These are phyloP conservation scores for Endotricha flammealis DNA, from an alignment of 2,888 invertebrate genomes.

Conservation along the genomic window DNA sequence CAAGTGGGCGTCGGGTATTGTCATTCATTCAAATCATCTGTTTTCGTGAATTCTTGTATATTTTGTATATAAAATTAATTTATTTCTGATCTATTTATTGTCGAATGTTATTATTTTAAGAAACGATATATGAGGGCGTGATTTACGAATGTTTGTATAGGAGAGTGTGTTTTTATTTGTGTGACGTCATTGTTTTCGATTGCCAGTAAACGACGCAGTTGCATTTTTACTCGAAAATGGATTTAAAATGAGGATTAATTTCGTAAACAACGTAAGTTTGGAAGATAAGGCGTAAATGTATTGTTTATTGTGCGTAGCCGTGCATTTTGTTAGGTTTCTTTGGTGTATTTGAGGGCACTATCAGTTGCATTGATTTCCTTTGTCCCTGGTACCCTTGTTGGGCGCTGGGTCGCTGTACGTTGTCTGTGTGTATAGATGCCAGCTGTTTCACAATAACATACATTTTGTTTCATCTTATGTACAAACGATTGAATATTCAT, in stretches of 20 bases:
- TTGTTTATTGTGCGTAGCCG: conserved; percentile 17
- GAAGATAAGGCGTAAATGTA: conserved; percentile 30
- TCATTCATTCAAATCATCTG: conserved; percentile 68
- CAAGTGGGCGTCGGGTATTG: conserved; percentile 43
- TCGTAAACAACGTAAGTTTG: conserved; percentile 56
- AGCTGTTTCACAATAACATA: conserved; percentile 51
- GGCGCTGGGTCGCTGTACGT: conserved; percentile 23
- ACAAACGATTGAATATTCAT: conserved; percentile 25
- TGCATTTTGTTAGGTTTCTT: conserved; percentile 15
- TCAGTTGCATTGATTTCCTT: conserved; percentile 69
- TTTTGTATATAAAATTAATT: conserved; percentile 66
- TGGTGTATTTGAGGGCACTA: conserved; percentile 28
- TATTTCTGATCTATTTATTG: conserved; percentile 54
- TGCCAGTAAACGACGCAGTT: conserved; percentile 81
- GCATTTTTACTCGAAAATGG: conserved; percentile 69
- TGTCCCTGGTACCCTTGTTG: conserved; percentile 61
- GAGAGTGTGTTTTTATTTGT: conserved; percentile 56
- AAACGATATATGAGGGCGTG: conserved; percentile 37
- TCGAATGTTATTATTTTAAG: conserved; percentile 35
- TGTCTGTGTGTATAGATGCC: conserved; percentile 31
- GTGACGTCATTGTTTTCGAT: conserved; percentile 80
- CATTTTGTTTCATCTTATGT: conserved; percentile 20
- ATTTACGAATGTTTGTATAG: conserved; percentile 50
- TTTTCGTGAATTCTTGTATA: conserved; percentile 65
- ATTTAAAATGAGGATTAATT: conserved; percentile 69